A percentile compares a stretch with the other conserved stretches of the same genome.
These are phyloP conservation scores for Dryas iulia DNA, from an alignment of 1,140 invertebrate species.

Conservation along the genomic window DNA sequence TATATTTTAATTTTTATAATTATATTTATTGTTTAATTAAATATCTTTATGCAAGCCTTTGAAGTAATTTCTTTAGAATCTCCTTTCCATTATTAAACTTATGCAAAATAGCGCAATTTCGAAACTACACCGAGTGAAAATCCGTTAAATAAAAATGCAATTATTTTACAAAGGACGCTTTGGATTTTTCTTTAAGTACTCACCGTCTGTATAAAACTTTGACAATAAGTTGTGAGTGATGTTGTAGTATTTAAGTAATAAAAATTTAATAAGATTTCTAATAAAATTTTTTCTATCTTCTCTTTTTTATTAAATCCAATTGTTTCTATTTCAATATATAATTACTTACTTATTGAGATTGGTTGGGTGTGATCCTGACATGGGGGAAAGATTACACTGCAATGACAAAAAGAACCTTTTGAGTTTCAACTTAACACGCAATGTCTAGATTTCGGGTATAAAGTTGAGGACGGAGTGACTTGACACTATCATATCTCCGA, in stretches of 20 bases:
- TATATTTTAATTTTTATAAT: neutral
- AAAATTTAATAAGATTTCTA: too few species aligned
- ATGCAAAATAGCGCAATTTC: slow-evolving; percentile 15
- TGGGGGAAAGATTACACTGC: too few species aligned
- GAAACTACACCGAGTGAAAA: slow-evolving; percentile 17
- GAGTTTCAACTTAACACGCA: too few species aligned
- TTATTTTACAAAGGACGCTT: slow-evolving; percentile 22
- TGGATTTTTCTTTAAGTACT: slow-evolving; percentile 16
- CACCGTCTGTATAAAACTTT: slow-evolving; percentile 17
- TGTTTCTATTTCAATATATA: too few species aligned
- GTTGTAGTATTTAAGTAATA: neutral
- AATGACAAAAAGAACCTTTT: too few species aligned
- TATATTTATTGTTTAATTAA: neutral
- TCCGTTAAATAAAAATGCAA: slow-evolving; percentile 24
- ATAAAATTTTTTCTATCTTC: too few species aligned
- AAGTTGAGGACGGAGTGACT: too few species aligned
- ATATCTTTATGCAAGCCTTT: slow-evolving; percentile 3
- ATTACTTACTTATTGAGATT: too few species aligned
- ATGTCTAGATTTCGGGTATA: too few species aligned
- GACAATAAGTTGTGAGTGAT: neutral
- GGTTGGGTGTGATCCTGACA: too few species aligned
- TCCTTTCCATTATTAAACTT: slow-evolving; percentile 10
- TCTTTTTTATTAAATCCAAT: too few species aligned
- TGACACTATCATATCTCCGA: too few species aligned
- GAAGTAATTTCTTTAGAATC: slow-evolving; percentile 8